phyloP scores from a whole-genome alignment of 1,140 invertebrate genomes.

The Dufourea novaeangliae region DNA sequence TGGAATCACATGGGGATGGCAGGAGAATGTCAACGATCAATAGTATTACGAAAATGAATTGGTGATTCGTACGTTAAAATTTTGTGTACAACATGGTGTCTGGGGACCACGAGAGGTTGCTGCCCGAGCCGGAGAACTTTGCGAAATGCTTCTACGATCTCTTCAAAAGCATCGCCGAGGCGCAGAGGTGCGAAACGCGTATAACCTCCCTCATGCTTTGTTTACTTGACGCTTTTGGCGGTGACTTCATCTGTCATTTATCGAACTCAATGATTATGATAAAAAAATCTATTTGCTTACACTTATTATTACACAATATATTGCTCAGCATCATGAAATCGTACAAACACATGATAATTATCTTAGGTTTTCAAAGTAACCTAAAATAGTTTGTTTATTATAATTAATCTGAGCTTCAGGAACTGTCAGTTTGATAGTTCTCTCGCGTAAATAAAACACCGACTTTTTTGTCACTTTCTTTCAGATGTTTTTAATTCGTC shows the following conservation, averaged over 20 bases:
- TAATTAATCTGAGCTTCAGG: not conserved
- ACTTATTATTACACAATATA: constrained; percentile 4
- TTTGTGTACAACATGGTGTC: constrained; percentile 75
- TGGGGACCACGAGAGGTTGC: constrained; percentile 79
- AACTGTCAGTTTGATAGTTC: constrained; percentile 46
- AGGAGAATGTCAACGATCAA: constrained; percentile 78
- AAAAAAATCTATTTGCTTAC: not conserved
- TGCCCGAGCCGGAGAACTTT: constrained; percentile 83
- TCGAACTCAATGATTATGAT: constrained; percentile 21
- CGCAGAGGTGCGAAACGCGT: constrained; percentile 81
- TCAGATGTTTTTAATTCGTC: not conserved
- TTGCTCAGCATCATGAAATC: not conserved
- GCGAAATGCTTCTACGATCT: constrained; percentile 83
- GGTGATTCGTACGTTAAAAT: constrained; percentile 69
- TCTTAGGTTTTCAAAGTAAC: constrained; percentile 38
- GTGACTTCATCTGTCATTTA: constrained; percentile 47
- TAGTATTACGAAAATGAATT: constrained; percentile 80
- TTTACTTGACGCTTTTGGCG: constrained; percentile 67
- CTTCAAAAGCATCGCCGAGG: constrained; percentile 82
- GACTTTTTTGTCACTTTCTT: not conserved
- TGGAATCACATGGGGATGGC: constrained; percentile 72
- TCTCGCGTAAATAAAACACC: not conserved
- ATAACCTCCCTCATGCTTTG: constrained; percentile 75
- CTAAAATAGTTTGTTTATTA: constrained; percentile 52
- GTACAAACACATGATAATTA: constrained; percentile 7